Conservation (phyloP, 2,113 vertebrate species). For the Eidolon helvum region DNA sequence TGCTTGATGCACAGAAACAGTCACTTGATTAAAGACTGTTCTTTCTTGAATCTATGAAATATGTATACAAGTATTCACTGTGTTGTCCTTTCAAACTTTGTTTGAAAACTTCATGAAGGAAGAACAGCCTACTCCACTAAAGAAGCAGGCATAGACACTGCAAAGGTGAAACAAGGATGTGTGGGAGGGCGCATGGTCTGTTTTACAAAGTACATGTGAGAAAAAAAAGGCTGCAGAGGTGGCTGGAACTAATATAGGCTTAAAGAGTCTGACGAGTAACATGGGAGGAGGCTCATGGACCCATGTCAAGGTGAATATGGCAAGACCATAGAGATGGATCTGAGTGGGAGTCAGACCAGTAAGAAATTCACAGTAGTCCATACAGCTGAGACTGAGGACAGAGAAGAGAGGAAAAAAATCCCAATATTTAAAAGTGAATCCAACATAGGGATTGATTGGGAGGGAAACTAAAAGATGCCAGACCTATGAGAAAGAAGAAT, state of each 20-base stretch:
- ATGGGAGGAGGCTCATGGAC: background rate
- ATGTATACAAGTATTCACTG: background rate
- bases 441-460: background rate
- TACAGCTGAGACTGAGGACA: background rate
- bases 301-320: background rate
- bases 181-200: background rate
- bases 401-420: background rate
- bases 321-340: background rate
- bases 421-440: background rate
- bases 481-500: background rate
- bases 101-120: background rate
- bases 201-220: background rate
- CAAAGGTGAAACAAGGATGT: background rate
- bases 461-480: background rate
- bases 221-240: background rate
- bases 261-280: background rate
- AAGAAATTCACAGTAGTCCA: background rate
- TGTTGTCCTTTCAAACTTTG: background rate
- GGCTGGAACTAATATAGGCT: background rate
- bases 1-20: background rate
- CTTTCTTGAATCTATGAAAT: background rate
- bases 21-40: background rate
- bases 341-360: background rate
- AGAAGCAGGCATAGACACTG: background rate
- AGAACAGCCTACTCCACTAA: background rate